Percentiles rank a stretch among this genome's conserved stretches.
phyloP scores from a whole-genome alignment of 2,888 invertebrate genomes.

The Luffia ferchaultella region DNA sequence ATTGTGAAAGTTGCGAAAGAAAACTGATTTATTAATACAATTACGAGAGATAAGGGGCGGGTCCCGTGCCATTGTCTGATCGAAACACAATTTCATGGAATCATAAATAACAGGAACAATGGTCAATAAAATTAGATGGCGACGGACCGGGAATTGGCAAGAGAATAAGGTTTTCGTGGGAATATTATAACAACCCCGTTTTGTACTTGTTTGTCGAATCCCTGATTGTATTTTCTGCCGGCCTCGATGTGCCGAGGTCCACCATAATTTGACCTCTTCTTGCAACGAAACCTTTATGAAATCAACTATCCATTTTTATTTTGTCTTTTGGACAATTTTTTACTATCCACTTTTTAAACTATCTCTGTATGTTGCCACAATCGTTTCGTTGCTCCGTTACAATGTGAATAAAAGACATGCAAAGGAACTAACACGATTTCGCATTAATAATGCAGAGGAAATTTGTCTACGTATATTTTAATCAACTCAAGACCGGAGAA shows the following conservation, averaged over 20 bases:
- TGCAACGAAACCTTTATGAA: no score
- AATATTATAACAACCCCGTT: background rate
- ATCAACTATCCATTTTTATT: no score
- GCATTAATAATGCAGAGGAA: no score
- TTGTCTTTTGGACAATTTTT: no score
- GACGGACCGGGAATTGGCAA: constrained; percentile 37
- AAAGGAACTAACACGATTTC: no score
- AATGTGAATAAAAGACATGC: no score
- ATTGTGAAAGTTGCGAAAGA: constrained; percentile 19
- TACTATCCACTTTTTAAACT: no score
- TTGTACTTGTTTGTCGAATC: background rate
- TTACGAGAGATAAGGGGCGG: constrained; percentile 38
- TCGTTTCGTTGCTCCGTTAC: no score
- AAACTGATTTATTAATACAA: constrained; percentile 53
- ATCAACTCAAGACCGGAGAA: no score
- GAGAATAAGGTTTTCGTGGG: constrained; percentile 30
- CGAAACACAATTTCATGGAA: constrained; percentile 47
- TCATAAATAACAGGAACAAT: constrained; percentile 59
- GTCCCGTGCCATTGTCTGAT: constrained; percentile 41
- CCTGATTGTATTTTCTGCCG: background rate
- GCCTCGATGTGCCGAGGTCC: background rate
- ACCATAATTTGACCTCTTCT: background rate
- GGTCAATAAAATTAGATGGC: constrained; percentile 54
- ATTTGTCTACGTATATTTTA: no score
- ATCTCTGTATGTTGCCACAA: no score